These are phyloP conservation scores for Cyaniris semiargus DNA, from an alignment of 2,888 invertebrate species.

Conservation along the genomic window DNA sequence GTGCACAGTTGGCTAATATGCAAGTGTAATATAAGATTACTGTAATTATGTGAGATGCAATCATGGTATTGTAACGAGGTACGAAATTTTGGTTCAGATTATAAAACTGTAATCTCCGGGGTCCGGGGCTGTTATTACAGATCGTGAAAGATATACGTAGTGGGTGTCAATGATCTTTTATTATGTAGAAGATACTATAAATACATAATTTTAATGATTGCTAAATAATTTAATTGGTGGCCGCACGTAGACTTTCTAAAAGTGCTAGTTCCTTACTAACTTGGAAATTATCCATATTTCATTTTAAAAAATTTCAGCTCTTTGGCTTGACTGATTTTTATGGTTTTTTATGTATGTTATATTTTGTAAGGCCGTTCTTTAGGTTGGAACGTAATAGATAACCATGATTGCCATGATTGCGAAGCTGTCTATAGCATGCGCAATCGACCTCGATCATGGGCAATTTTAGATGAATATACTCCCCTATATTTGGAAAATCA, in stretches of 20 bases:
- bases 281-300: too few relatives aligned
- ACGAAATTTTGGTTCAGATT: constrained; percentile 45
- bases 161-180: neutral
- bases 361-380: neutral
- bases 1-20: constrained; percentile 44
- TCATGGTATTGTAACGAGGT: constrained; percentile 53
- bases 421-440: too few relatives aligned
- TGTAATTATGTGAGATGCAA: constrained; percentile 58
- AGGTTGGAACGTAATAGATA: too few relatives aligned
- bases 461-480: too few relatives aligned
- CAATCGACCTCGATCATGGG: too few relatives aligned
- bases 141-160: neutral
- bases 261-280: too few relatives aligned
- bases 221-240: neutral
- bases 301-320: too few relatives aligned
- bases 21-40: constrained; percentile 46
- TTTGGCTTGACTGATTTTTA: neutral
- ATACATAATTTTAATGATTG: neutral
- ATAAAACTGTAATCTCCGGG: constrained; percentile 4
- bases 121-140: neutral
- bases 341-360: neutral
- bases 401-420: too few relatives aligned
- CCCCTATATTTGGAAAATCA: neutral
- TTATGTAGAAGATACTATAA: neutral
- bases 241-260: too few relatives aligned